phyloP scores from a whole-genome alignment of 92 coral and sea anemone genomes.

The Meandrina meandrites region DNA sequence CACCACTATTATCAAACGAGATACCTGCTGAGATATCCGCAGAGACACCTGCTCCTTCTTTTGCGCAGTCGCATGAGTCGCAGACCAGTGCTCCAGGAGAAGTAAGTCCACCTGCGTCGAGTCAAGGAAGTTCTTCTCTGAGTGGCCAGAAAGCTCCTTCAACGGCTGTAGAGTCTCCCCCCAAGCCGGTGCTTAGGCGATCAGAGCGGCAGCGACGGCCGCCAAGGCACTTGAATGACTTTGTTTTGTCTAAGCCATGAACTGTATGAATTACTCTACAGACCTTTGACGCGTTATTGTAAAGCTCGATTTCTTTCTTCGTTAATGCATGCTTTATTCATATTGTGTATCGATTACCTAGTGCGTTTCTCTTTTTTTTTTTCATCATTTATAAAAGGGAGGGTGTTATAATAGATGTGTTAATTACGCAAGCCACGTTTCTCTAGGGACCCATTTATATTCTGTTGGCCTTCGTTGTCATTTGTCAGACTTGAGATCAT shows the following conservation, averaged over 20 bases:
- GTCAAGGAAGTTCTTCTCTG: background rate
- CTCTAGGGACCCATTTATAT: too few relatives aligned
- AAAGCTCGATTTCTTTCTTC: background rate
- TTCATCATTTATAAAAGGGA: too few relatives aligned
- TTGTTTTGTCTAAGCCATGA: slow-evolving; percentile 1
- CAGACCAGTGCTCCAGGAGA: background rate
- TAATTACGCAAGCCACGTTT: too few relatives aligned
- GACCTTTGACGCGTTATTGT: background rate
- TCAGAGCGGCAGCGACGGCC: background rate
- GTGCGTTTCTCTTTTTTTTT: too few relatives aligned
- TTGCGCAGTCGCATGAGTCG: background rate
- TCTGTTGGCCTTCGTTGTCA: too few relatives aligned
- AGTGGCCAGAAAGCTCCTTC: background rate
- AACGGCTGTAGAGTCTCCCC: background rate
- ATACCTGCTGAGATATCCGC: background rate
- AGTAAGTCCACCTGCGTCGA: background rate
- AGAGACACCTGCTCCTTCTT: background rate
- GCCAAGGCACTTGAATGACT: background rate
- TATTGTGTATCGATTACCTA: too few relatives aligned
- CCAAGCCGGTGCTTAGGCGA: too few relatives aligned
- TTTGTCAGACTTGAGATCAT: too few relatives aligned
- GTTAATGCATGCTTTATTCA: background rate
- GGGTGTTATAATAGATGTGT: too few relatives aligned
- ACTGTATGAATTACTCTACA: too few relatives aligned
- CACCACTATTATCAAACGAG: background rate